These are phyloP conservation scores for Caenorhabditis sp. DNA, from an alignment of 2,888 invertebrate genomes.

Conservation along the genomic window DNA sequence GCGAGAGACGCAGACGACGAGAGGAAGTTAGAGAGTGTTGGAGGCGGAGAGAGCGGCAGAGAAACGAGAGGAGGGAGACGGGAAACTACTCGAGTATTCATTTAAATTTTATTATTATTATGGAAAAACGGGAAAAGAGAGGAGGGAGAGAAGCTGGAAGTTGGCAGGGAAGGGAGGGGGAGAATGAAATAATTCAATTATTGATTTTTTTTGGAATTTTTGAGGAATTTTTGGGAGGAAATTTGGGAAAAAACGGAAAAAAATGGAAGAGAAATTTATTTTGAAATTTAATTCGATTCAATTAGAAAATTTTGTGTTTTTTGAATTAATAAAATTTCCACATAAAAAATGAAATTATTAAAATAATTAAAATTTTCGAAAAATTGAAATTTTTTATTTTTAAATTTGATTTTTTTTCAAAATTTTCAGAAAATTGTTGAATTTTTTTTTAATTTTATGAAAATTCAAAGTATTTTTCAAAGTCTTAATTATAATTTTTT, in stretches of 20 bases:
- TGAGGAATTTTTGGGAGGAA: not conserved
- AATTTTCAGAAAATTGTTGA: not conserved
- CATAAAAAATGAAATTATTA: not conserved
- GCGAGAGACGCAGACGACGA: not conserved
- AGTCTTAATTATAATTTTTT: too few relatives aligned
- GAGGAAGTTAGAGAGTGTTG: not conserved
- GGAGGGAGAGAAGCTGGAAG: not conserved
- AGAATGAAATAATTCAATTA: not conserved
- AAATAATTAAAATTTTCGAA: not conserved
- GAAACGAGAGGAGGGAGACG: not conserved
- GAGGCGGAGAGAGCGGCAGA: not conserved
- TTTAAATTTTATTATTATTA: not conserved
- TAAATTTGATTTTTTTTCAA: not conserved
- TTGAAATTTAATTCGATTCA: too few relatives aligned
- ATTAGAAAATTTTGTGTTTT: not conserved
- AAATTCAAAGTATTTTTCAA: too few relatives aligned
- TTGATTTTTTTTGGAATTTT: not conserved
- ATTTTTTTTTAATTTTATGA: not conserved
- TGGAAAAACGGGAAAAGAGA: not conserved
- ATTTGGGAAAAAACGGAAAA: too few relatives aligned
- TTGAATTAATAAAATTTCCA: not conserved
- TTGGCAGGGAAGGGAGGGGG: too few relatives aligned
- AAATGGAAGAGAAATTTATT: not conserved
- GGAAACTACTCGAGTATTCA: conserved; percentile 4
- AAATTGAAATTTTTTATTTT: not conserved